Base-by-base conservation (phyloP, 1,140 invertebrate species). In the Megalopta genalis region DNA sequence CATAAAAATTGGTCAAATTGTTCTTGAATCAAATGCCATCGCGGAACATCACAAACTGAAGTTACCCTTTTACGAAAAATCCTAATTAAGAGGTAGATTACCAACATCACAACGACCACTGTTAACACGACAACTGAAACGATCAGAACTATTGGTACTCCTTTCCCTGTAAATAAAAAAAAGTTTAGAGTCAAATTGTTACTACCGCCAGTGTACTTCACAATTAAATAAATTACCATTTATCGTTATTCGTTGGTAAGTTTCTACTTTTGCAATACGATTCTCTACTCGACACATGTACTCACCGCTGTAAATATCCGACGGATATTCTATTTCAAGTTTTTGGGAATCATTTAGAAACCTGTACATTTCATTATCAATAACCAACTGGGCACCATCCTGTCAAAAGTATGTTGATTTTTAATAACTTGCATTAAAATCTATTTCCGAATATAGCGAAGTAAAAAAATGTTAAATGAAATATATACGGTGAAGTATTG, bases 41-140 rank as follows among this genome's bases (percentile, higher is more conserved):
- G 3, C 4, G n/a, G 5, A 39, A 46, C 7, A 54, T 0, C 27
- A 46, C 46, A 32, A 71, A 46, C 37, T 0, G n/a, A 18, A 66
- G 23, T 63, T 90, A 94, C 93, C 90, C n/a, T n/a, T n/a, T n/a
- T n/a, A 78, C 95, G 94, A 42, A 91, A 92, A 25, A 95, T 89
- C 86, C 94, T 95, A 78, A 94, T 91, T 0, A 94, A 92, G 4
- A 93, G 87, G 66, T 95, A 76, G 10, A 94, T 69, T 8, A 95
- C 85, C 16, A 96, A 87, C 25, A 94, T 39, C 0, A 94, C 84
- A 39, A 95, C 89, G 4, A 94, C 86, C 2, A 93, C 90, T 2
- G 93, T 81, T 74, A 90, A 83, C 70, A 86, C 72, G 14, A 74
- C 52, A 21, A 86, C 68, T 39, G 69, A 62, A 62, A 81, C 59